Percentiles rank a stretch among this genome's conserved stretches.
phyloP scores from a whole-genome alignment of 2,113 vertebrate genomes.

The Ranitomeya imitator region DNA sequence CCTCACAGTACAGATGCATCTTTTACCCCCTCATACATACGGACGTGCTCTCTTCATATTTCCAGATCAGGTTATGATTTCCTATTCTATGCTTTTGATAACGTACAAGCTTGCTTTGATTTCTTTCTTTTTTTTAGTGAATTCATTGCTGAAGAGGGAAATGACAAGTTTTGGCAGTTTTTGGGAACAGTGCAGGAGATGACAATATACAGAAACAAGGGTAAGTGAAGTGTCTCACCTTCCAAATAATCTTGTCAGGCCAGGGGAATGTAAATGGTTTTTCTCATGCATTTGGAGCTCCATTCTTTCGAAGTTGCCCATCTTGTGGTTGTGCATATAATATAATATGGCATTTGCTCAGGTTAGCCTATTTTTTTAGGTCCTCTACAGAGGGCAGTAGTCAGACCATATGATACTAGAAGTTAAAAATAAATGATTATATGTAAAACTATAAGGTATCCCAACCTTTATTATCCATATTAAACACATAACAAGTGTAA shows the following conservation, averaged over 20 bases:
- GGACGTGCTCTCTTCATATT: not conserved
- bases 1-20: no score
- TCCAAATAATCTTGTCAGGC: not conserved
- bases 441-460: no score
- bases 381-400: no score
- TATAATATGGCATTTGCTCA: not conserved
- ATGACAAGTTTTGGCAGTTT: constrained; percentile 99
- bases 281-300: no score
- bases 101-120: constrained; percentile 61
- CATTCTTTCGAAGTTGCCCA: no score
- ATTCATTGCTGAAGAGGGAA: constrained; percentile 93
- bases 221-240: constrained; percentile 69
- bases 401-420: not conserved
- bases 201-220: constrained; percentile 87
- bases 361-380: not conserved
- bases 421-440: not conserved
- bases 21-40: constrained; percentile 12
- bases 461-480: no score
- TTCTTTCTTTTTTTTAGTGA: constrained; percentile 78
- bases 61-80: not conserved
- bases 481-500: no score
- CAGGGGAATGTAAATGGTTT: not conserved
- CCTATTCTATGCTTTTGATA: not conserved
- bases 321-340: not conserved
- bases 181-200: constrained; percentile 94